phyloP scores from a whole-genome alignment of 2,888 invertebrate genomes.

The Agrochola macilenta region DNA sequence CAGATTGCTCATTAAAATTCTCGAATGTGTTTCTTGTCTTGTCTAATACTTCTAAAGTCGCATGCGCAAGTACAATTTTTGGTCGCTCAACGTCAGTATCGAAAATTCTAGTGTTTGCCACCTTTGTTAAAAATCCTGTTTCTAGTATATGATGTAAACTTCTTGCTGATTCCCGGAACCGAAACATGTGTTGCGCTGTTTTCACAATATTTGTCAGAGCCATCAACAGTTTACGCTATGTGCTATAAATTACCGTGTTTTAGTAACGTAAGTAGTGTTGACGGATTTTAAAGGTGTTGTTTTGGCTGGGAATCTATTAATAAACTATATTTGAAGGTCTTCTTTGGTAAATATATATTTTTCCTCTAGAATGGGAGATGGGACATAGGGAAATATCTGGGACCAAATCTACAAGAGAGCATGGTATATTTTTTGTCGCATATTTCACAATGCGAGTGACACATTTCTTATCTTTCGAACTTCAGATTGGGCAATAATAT shows the following conservation, averaged over 20 bases:
- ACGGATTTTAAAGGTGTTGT: slow-evolving; percentile 6
- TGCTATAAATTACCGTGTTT: slow-evolving; percentile 23
- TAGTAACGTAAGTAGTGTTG: slow-evolving; percentile 11
- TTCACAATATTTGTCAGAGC: slow-evolving; percentile 46
- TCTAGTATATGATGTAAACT: background rate
- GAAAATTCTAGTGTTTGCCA: background rate
- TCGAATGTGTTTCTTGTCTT: background rate
- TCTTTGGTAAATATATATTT: background rate
- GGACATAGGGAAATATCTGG: background rate
- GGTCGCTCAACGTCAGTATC: background rate
- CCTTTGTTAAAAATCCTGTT: slow-evolving; percentile 4
- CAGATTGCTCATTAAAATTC: background rate
- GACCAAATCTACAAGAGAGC: background rate
- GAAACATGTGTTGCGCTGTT: slow-evolving; percentile 11
- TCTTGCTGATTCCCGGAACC: slow-evolving; percentile 23
- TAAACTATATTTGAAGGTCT: slow-evolving; percentile 8
- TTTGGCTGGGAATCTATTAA: background rate
- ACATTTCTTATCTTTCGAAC: too few species aligned
- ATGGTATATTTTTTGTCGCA: too few species aligned
- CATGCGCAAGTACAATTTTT: background rate
- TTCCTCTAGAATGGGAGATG: background rate
- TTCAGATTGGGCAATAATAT: too few species aligned
- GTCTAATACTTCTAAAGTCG: background rate
- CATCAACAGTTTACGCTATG: slow-evolving; percentile 47
- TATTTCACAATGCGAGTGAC: too few species aligned